Percentiles rank a stretch among this genome's conserved stretches.
These are phyloP conservation scores for Aspiorhynchus laticeps DNA, from an alignment of 2,113 vertebrate genomes.

Conservation along the genomic window DNA sequence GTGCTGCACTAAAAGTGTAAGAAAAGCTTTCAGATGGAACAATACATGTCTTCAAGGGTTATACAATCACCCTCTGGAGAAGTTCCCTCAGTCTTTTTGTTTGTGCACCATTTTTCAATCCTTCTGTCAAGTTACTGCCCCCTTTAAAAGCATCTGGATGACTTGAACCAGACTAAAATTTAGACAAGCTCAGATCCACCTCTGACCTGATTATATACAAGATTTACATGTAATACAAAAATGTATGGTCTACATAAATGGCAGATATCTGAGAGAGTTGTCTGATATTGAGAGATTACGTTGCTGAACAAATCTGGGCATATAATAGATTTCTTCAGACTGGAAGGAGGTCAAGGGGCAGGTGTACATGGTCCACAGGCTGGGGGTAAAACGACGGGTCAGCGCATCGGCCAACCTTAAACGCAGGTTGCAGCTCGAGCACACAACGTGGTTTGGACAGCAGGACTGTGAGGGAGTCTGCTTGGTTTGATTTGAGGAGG, in stretches of 20 bases:
- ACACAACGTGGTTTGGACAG: constrained; percentile 58
- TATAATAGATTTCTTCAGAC: constrained; percentile 28
- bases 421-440: constrained; percentile 56
- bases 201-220: neutral
- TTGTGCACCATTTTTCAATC: neutral
- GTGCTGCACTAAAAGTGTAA: constrained; percentile 1
- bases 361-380: constrained; percentile 57
- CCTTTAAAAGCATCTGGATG: neutral
- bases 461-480: neutral
- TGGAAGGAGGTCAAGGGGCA: neutral
- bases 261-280: constrained; percentile 52
- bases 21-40: constrained; percentile 1
- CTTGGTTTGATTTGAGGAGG: neutral
- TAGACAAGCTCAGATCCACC: neutral
- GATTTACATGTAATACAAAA: neutral
- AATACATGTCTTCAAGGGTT: constrained; percentile 25
- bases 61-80: neutral
- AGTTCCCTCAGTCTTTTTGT: neutral
- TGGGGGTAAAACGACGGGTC: constrained; percentile 44
- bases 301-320: constrained; percentile 43
- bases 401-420: constrained; percentile 51
- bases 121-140: neutral
- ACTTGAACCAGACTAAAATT: neutral
- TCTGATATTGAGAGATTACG: constrained; percentile 43
- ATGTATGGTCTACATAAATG: constrained; percentile 41